A percentile compares a stretch with the other conserved stretches of the same genome.
phyloP scores from a whole-genome alignment of 2,113 vertebrate genomes.

The Atherinomorus stipes region DNA sequence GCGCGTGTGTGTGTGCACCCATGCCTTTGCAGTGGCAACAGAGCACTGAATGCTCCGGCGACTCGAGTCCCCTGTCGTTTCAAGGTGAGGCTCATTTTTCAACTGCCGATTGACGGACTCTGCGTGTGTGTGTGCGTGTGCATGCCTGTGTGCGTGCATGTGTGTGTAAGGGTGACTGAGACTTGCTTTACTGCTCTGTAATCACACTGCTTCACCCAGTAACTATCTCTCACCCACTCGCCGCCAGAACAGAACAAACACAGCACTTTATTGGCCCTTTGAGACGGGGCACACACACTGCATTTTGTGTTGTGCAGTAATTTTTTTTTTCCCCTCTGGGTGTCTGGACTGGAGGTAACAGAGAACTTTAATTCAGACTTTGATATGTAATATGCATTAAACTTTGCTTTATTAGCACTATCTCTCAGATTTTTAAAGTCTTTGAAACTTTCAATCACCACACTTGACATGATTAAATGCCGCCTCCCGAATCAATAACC shows the following conservation, averaged over 20 bases:
- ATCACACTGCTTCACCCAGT: slow-evolving; percentile 60
- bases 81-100: slow-evolving; percentile 80
- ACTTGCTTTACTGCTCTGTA: slow-evolving; percentile 63
- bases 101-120: slow-evolving; percentile 55
- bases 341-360: slow-evolving; percentile 7
- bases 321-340: background rate
- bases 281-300: slow-evolving; percentile 27
- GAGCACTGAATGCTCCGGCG: slow-evolving; percentile 62
- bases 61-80: slow-evolving; percentile 68
- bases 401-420: background rate
- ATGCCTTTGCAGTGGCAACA: slow-evolving; percentile 52
- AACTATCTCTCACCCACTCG: slow-evolving; percentile 46
- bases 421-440: background rate
- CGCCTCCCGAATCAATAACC: too few relatives aligned
- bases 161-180: slow-evolving; percentile 46
- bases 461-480: background rate
- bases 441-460: background rate
- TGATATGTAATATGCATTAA: background rate
- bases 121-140: slow-evolving; percentile 16
- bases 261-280: slow-evolving; percentile 44
- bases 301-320: slow-evolving; percentile 54
- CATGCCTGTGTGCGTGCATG: background rate
- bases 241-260: slow-evolving; percentile 41
- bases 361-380: background rate
- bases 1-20: background rate